Evolutionary conservation across 2,888 invertebrate genomes (phyloP).

Genomic region (Oxystoma pomonae): DNA sequence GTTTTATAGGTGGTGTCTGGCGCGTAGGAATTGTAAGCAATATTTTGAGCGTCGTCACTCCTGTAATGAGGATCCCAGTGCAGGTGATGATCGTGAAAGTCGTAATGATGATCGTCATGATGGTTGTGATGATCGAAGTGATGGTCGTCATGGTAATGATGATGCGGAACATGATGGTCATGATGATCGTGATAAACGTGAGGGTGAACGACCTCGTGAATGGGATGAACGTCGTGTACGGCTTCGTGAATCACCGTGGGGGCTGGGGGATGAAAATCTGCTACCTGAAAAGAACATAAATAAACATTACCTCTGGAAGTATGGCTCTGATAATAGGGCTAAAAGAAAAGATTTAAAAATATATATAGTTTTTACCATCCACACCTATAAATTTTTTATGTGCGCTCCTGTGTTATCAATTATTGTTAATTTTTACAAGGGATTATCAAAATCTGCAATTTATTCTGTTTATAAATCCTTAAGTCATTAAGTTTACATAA

Average conservation of each 20-base stretch:
- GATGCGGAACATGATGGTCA: slow-evolving; percentile 17
- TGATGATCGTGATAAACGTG: slow-evolving; percentile 20
- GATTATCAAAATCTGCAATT: no score
- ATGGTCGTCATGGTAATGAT: slow-evolving; percentile 20
- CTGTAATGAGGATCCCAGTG: slow-evolving; percentile 41
- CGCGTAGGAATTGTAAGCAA: slow-evolving; percentile 68
- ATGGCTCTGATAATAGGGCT: no score
- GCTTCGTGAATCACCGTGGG: slow-evolving; percentile 30
- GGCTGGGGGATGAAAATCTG: background rate
- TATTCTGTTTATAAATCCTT: no score
- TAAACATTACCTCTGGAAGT: no score
- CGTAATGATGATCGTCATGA: slow-evolving; percentile 59
- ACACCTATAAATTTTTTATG: no score
- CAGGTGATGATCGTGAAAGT: slow-evolving; percentile 53
- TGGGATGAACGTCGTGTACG: slow-evolving; percentile 21
- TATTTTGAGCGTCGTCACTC: slow-evolving; percentile 41
- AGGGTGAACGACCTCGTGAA: slow-evolving; percentile 23
- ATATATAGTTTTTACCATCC: no score
- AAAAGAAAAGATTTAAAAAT: no score
- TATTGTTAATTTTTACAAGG: no score
- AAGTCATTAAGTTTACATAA: no score
- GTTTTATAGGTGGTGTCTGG: slow-evolving; percentile 20
- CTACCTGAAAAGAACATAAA: no score
- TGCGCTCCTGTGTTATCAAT: no score
- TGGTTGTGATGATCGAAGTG: slow-evolving; percentile 21